Evolutionary conservation across 2,888 invertebrate genomes (phyloP).

Genomic region (Aspidiotus destructor): DNA sequence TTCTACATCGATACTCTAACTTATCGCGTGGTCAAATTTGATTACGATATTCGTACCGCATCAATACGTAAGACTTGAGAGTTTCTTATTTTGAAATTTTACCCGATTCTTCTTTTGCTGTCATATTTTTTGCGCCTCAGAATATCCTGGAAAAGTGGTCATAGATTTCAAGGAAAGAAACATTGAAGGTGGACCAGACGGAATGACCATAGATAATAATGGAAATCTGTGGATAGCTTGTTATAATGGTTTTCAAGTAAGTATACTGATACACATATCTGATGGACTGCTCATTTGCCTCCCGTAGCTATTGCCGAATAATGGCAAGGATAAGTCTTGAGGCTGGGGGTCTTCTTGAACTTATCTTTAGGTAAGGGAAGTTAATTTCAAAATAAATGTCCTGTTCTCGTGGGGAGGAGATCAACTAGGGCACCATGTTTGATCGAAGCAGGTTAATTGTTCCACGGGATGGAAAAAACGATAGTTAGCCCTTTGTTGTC

Average conservation of each 20-base stretch:
- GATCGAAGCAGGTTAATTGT: too few species aligned
- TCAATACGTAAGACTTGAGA: conserved; percentile 38
- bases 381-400: too few species aligned
- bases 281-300: too few species aligned
- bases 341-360: too few species aligned
- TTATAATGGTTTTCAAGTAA: conserved; percentile 37
- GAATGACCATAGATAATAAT: conserved; percentile 46
- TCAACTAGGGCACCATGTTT: too few species aligned
- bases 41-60: conserved; percentile 52
- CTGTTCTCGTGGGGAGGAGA: too few species aligned
- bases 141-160: conserved; percentile 40
- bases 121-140: conserved; percentile 34
- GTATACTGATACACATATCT: too few species aligned
- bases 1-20: conserved; percentile 69
- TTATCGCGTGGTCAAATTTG: conserved; percentile 56
- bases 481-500: too few species aligned
- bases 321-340: too few species aligned
- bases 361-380: too few species aligned
- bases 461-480: too few species aligned
- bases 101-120: not conserved
- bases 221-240: conserved; percentile 43
- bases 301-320: too few species aligned
- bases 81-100: not conserved
- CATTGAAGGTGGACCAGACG: conserved; percentile 39
- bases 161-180: conserved; percentile 38